phyloP scores from a whole-genome alignment of 1,140 invertebrate genomes.

The Chironomus tepperi region DNA sequence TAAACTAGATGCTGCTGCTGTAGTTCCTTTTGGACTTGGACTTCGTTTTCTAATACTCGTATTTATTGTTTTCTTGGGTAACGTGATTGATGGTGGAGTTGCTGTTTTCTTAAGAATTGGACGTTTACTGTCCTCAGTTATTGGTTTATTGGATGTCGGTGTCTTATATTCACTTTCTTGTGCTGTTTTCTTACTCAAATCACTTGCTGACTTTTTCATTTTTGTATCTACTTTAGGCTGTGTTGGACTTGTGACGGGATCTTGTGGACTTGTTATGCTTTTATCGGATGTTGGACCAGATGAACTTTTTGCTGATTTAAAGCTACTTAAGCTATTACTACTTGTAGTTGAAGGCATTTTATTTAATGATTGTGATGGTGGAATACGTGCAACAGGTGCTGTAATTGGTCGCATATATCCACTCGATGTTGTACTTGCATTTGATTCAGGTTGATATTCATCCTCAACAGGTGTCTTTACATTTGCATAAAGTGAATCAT shows the following conservation, averaged over 20 bases:
- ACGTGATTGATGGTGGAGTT: neutral
- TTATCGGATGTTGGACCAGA: slow-evolving; percentile 12
- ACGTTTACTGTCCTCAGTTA: neutral
- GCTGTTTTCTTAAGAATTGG: neutral
- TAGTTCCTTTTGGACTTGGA: neutral
- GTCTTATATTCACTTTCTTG: slow-evolving; percentile 30
- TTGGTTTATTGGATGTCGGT: slow-evolving; percentile 30
- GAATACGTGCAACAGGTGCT: slow-evolving; percentile 52
- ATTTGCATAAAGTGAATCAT: slow-evolving; percentile 36
- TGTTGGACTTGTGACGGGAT: too few species aligned
- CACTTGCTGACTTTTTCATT: slow-evolving; percentile 26
- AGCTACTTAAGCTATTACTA: slow-evolving; percentile 27
- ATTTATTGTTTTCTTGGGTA: neutral
- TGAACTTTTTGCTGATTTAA: slow-evolving; percentile 20
- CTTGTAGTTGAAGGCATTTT: slow-evolving; percentile 28
- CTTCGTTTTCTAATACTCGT: neutral
- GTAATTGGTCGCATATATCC: slow-evolving; percentile 63
- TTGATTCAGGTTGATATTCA: slow-evolving; percentile 45
- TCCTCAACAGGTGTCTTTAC: slow-evolving; percentile 35
- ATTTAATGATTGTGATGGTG: slow-evolving; percentile 49
- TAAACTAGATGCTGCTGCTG: neutral
- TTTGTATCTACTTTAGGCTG: neutral
- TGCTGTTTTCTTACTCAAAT: slow-evolving; percentile 26
- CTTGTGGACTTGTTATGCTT: neutral
- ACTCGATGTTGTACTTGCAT: slow-evolving; percentile 50